Evolutionary conservation across 2,113 vertebrate genomes (phyloP).

Genomic region (Pachyramphus minor): DNA sequence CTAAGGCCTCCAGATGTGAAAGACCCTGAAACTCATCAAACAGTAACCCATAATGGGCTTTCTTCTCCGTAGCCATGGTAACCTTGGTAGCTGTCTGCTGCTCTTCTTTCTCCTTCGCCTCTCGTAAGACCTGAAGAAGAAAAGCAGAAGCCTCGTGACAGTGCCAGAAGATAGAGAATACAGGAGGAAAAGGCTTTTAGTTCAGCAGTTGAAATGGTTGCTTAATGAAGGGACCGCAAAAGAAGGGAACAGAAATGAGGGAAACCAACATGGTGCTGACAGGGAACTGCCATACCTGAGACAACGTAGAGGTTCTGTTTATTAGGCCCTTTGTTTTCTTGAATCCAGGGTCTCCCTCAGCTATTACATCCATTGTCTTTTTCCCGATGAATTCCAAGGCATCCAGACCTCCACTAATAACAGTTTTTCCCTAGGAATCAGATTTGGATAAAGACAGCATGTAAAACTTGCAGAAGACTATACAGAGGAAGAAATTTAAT

Average conservation of each 20-base stretch:
- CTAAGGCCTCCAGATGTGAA: conserved; percentile 94
- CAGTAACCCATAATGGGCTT: conserved; percentile 93
- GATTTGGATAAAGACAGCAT: neutral
- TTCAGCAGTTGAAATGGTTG: neutral
- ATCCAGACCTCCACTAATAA: conserved; percentile 91
- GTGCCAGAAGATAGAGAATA: neutral
- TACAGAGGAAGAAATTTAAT: neutral
- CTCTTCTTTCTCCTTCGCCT: conserved; percentile 93
- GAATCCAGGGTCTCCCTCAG: conserved; percentile 96
- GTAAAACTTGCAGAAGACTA: neutral
- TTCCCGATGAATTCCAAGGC: conserved; percentile 98
- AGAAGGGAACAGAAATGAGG: neutral
- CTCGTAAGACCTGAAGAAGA: conserved; percentile 85
- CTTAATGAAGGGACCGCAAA: neutral
- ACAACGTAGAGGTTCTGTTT: conserved; percentile 84
- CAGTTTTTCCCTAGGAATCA: conserved; percentile 84
- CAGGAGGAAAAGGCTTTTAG: neutral
- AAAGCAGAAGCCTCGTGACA: conserved; percentile 16
- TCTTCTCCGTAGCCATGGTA: conserved; percentile 77
- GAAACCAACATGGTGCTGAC: neutral
- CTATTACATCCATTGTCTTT: conserved; percentile 98
- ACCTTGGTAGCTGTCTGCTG: conserved; percentile 75
- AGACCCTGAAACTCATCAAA: conserved; percentile 98
- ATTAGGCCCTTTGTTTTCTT: conserved; percentile 94
- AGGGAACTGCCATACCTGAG: conserved; percentile 79